Conservation (phyloP, 2,888 invertebrate species). For the Allophyes oxyacanthae region DNA sequence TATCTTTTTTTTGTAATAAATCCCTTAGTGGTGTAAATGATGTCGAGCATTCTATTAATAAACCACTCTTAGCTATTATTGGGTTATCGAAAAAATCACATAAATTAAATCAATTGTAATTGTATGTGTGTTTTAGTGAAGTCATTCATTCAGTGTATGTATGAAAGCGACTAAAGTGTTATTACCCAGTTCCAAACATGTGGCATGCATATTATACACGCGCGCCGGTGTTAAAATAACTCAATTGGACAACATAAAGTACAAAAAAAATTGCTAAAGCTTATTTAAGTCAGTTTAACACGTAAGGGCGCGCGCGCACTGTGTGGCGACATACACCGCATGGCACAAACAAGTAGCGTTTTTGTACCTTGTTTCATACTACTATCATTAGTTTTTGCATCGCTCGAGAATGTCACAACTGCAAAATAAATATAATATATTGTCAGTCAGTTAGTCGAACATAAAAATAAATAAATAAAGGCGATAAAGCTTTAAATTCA, state of each 20-base stretch:
- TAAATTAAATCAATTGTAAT: neutral
- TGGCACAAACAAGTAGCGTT: slow-evolving; percentile 49
- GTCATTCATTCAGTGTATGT: slow-evolving; percentile 7
- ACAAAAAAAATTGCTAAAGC: neutral
- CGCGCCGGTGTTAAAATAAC: slow-evolving; percentile 39
- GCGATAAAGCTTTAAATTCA: slow-evolving; percentile 9
- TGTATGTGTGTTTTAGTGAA: neutral
- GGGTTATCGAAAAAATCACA: slow-evolving; percentile 1
- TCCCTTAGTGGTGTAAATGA: too few relatives aligned
- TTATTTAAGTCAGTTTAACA: slow-evolving; percentile 30
- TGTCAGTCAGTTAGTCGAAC: slow-evolving; percentile 59
- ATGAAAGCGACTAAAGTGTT: slow-evolving; percentile 49
- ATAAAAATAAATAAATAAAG: slow-evolving; percentile 22
- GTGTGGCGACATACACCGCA: slow-evolving; percentile 51
- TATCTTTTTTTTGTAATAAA: neutral
- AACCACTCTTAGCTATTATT: slow-evolving; percentile 1
- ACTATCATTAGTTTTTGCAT: slow-evolving; percentile 76
- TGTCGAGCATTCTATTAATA: neutral
- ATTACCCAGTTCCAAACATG: slow-evolving; percentile 48
- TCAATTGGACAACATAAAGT: slow-evolving; percentile 4
- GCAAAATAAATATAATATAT: slow-evolving; percentile 73
- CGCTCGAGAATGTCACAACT: slow-evolving; percentile 85
- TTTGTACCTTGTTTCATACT: slow-evolving; percentile 76
- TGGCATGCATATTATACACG: slow-evolving; percentile 60
- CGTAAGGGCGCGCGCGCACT: slow-evolving; percentile 26